Percentiles rank a stretch among this genome's conserved stretches.
Conservation (phyloP, 1,140 invertebrate species). For the Olivierus martensii region DNA sequence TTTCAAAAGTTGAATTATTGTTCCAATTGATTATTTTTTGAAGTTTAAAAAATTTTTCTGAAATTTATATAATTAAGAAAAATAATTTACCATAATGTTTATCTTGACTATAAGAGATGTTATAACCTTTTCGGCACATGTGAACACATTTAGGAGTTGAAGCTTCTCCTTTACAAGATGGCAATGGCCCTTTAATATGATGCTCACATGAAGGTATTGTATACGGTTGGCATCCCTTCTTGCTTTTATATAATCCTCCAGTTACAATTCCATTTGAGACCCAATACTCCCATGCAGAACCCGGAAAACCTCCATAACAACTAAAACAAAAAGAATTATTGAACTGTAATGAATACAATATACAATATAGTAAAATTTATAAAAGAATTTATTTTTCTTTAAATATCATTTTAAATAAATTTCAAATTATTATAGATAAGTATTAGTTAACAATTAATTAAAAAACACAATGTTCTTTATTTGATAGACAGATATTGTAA, state of each 20-base stretch:
- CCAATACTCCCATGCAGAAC: conserved; percentile 71
- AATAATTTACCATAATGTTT: conserved; percentile 49
- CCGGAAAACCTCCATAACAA: conserved; percentile 67
- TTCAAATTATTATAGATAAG: no score
- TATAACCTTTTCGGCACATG: conserved; percentile 53
- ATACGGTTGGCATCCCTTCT: conserved; percentile 72
- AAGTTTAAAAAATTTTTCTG: no score
- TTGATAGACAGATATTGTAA: no score
- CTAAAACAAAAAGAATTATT: conserved; percentile 15
- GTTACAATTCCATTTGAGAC: conserved; percentile 61
- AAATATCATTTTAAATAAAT: no score
- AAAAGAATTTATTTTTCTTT: no score
- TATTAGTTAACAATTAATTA: no score
- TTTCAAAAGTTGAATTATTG: no score
- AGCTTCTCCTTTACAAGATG: conserved; percentile 46
- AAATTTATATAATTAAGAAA: no score
- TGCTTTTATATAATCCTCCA: conserved; percentile 61
- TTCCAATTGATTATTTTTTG: no score
- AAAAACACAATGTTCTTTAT: no score
- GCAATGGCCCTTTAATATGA: conserved; percentile 60
- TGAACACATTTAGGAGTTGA: conserved; percentile 63
- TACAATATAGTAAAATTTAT: no score
- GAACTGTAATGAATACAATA: no score
- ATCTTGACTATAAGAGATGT: conserved; percentile 53
- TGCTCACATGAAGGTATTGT: conserved; percentile 76